Conservation (phyloP, 2,797 vertebrate species). For the Aratinga solstitialis region DNA sequence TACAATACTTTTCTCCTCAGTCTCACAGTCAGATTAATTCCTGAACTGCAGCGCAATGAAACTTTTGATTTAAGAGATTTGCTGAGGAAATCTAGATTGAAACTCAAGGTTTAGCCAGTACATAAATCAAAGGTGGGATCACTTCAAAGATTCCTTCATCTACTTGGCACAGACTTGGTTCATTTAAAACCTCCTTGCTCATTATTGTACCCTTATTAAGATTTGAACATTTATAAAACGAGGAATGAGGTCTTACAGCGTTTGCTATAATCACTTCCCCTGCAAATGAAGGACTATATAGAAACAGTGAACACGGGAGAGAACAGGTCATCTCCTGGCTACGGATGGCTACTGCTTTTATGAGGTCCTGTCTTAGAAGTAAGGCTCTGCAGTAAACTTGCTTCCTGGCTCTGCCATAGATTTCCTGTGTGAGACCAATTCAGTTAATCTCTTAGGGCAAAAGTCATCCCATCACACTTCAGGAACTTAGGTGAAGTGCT, state of each 20-base stretch:
- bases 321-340: conserved; percentile 39
- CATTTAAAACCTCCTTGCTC: conserved; percentile 51
- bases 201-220: conserved; percentile 53
- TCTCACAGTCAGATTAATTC: conserved; percentile 61
- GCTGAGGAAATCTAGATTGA: conserved; percentile 67
- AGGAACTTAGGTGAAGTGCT: background rate
- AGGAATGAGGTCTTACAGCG: conserved; percentile 41
- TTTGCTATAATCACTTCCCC: conserved; percentile 44
- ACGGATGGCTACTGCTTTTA: conserved; percentile 64
- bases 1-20: conserved; percentile 47
- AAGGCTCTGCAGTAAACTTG: conserved; percentile 58
- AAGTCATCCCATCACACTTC: conserved; percentile 50
- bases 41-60: conserved; percentile 46
- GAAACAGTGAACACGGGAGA: background rate
- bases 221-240: conserved; percentile 55
- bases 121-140: conserved; percentile 69
- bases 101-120: conserved; percentile 56
- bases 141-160: conserved; percentile 69
- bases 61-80: conserved; percentile 71
- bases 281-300: conserved; percentile 43
- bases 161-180: conserved; percentile 38
- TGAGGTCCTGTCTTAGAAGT: conserved; percentile 27
- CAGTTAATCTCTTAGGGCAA: conserved; percentile 62
- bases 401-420: conserved; percentile 60
- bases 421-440: conserved; percentile 61